These are phyloP conservation scores for Crenichthys baileyi DNA, from an alignment of 2,797 vertebrate species.

Conservation along the genomic window DNA sequence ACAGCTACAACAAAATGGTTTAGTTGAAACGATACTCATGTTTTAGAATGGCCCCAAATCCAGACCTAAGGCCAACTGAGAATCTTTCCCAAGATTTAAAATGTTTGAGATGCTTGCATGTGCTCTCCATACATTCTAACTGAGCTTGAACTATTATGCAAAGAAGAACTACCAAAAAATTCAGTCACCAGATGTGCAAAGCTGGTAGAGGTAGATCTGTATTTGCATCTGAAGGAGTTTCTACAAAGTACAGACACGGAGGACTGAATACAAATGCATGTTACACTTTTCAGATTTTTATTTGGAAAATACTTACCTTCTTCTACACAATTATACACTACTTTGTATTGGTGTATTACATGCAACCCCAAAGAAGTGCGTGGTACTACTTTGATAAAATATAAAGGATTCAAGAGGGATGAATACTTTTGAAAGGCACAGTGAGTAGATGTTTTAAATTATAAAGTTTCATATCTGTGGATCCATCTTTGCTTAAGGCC, in stretches of 20 bases:
- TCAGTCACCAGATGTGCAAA: background rate
- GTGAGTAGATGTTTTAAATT: constrained; percentile 23
- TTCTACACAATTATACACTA: background rate
- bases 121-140: background rate
- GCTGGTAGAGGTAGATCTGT: background rate
- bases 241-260: background rate
- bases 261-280: background rate
- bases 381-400: background rate
- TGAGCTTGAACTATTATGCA: too few species aligned
- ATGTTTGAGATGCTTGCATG: background rate
- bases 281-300: background rate
- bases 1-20: background rate
- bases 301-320: background rate
- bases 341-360: background rate
- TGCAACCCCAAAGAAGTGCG: background rate
- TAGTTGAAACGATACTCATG: background rate
- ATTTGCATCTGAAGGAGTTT: background rate
- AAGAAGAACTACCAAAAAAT: too few species aligned
- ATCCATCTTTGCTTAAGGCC: constrained; percentile 16
- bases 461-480: constrained; percentile 24
- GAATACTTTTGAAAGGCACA: background rate
- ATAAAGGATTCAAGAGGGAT: background rate
- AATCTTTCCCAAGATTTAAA: background rate
- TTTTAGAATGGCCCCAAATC: background rate
- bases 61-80: background rate